Base-by-base conservation (phyloP, 2,888 invertebrate species). In the Nomada hirtipes region DNA sequence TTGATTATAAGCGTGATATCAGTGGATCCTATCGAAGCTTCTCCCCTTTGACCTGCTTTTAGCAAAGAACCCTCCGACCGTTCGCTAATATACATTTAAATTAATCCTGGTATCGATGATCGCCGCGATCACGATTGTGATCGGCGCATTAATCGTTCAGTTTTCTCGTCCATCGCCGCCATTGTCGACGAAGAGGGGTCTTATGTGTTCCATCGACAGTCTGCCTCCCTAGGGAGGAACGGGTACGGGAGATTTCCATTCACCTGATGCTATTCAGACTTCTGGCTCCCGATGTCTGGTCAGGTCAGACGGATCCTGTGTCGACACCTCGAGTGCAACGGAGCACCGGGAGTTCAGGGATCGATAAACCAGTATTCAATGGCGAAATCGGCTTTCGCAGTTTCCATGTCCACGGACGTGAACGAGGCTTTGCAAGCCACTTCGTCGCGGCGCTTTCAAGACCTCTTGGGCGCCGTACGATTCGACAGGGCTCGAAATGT, bases 101-200 rank as follows among this genome's bases (percentile, higher is more conserved):
- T 83, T 77, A 83, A 74, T 68, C 23, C 23, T 0, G 10, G 20
- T 59, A 57, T 64, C 68, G 68, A 23, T 61, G 47, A 10, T 72
- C 61, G 50, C 52, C 42, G 42, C 11, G 26, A 57, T 29, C 15
- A n/a, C 69, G 69, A 73, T 74, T 52, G 10, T 29, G 53, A 2
- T 20, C 23, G 23, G 23, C 23, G 60, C 70, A 82, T 74, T 20
- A 65, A 76, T 79, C 70, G 79, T 64, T 36, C 67, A 74, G 76
- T 84, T 84, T 84, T 83, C 83, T 74, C 73, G 55, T 15, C 71
- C 76, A 67, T 76, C 83, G 79, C 11, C 65, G 64, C 55, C 68
- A 83, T 82, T 70, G 83, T 83, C 57, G 71, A 29, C 9, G 23
- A 23, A n/a, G 18, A 4, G 20, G 20, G 29, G 15, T 9, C 20